Base-by-base conservation (phyloP, 2,797 vertebrate genomes). In the Erpetoichthys calabaricus region DNA sequence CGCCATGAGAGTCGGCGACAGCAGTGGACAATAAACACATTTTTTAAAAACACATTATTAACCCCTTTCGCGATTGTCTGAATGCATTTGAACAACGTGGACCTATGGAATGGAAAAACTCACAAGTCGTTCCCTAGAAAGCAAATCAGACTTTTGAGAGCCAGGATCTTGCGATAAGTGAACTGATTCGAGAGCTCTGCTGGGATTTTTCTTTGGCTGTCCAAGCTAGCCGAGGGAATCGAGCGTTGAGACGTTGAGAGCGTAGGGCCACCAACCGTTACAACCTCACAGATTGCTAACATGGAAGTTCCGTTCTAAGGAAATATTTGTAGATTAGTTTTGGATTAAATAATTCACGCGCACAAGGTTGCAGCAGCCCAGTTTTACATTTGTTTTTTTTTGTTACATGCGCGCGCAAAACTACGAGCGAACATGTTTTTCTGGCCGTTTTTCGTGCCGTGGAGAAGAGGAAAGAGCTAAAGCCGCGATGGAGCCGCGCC, bases 11-110 rank as follows among this genome's bases (percentile, higher is more conserved):
- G 69, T 68, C 64, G 7, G 53, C 10, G 60, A 69, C 64, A n/a
- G 53, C 10, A 59, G 69, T 62, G 73, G 75, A 84, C 82, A 86
- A 84, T 81, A 86, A 84, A 83, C 65, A 57, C 41, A 72, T 62
- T 52, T 52, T 60, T 64, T 57, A 66, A 64, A 70, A 52, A 70
- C 60, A 62, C 58, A 25, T 52, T 63, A 68, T 61, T 67, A 66
- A 67, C 57, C 60, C 3, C 63, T 57, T 43, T 25, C 5, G 2
- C 45, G n/a, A 57, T 61, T 63, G 63, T 56, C 4, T 60, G 10
- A 60, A 45, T 50, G 66, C 62, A 59, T 56, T 56, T 8, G 56
- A 50, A 56, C 45, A 60, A 49, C 45, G 56, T 54, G 41, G 66
- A 58, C 68, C 57, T 57, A 46, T 46, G 61, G 55, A 67, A 56